Percentiles rank a stretch among this genome's conserved stretches.
Evolutionary conservation across 2,797 vertebrate genomes (phyloP).

Genomic region (Cossypha polioptera): DNA sequence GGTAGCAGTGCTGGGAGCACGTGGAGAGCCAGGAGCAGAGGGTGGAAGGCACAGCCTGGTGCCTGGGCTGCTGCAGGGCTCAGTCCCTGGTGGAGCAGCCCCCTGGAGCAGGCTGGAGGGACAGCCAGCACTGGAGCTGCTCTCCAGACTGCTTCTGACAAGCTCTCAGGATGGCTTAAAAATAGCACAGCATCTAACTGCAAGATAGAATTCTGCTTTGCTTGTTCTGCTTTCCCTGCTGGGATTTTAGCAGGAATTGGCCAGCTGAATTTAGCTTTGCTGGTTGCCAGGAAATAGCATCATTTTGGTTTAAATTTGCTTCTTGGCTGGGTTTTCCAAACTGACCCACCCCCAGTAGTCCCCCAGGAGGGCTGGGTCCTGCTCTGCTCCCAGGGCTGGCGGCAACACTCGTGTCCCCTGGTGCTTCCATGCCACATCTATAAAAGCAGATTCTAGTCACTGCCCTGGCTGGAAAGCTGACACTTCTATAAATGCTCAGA

Average conservation of each 20-base stretch:
- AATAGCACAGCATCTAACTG: constrained; percentile 19
- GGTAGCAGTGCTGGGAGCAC: background rate
- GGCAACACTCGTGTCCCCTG: too few relatives aligned
- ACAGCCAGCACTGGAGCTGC: background rate
- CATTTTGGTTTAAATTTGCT: background rate
- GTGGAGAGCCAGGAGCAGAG: background rate
- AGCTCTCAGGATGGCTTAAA: constrained; percentile 29
- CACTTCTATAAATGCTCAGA: background rate
- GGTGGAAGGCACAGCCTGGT: accelerated
- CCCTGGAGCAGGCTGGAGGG: background rate
- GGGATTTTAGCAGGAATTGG: constrained; percentile 42
- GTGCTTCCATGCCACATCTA: too few relatives aligned
- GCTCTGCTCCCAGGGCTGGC: background rate
- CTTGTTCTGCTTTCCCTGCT: constrained; percentile 59
- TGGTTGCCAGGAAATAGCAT: constrained; percentile 58
- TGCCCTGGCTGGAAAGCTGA: background rate
- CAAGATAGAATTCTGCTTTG: constrained; percentile 51
- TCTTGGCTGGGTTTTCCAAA: background rate
- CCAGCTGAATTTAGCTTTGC: constrained; percentile 36
- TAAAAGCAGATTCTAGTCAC: background rate
- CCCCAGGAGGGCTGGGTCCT: background rate
- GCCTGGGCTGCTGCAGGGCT: background rate
- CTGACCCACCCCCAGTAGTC: accelerated
- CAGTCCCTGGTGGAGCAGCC: background rate
- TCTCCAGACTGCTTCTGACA: constrained; percentile 15